Conservation (phyloP, 2,113 vertebrate genomes). For the Pachypanchax playfairii region DNA sequence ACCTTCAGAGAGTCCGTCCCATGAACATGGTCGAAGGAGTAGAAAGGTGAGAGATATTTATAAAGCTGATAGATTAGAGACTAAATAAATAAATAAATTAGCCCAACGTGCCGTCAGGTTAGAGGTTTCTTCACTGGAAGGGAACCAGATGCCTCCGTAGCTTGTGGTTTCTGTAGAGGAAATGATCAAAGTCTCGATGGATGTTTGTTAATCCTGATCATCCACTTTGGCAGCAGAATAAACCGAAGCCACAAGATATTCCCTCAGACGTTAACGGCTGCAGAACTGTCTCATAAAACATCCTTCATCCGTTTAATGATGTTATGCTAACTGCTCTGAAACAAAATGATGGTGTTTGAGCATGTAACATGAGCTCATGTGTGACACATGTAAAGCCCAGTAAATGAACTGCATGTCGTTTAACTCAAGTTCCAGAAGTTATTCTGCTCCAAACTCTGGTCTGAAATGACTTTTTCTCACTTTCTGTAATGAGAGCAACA, state of each 20-base stretch:
- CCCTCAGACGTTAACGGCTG: slow-evolving; percentile 17
- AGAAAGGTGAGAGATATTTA: slow-evolving; percentile 33
- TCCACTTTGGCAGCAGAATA: slow-evolving; percentile 12
- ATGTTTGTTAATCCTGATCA: slow-evolving; percentile 8
- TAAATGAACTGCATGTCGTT: slow-evolving; percentile 18
- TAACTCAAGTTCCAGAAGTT: slow-evolving; percentile 15
- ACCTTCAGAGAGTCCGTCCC: slow-evolving; percentile 37
- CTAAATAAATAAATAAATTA: too few relatives aligned
- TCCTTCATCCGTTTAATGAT: slow-evolving; percentile 22
- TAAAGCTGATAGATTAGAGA: too few relatives aligned
- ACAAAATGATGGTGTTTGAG: slow-evolving; percentile 32
- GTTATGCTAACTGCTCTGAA: slow-evolving; percentile 26
- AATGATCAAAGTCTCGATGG: slow-evolving; percentile 10
- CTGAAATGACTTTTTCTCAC: slow-evolving; percentile 31
- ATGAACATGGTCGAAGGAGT: slow-evolving; percentile 40
- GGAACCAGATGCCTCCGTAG: slow-evolving; percentile 3
- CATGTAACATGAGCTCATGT: slow-evolving; percentile 14
- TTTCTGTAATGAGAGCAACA: slow-evolving; percentile 43
- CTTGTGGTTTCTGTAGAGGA: slow-evolving; percentile 11
- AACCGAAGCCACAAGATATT: slow-evolving; percentile 13
- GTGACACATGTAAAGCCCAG: slow-evolving; percentile 18
- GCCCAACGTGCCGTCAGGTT: slow-evolving; percentile 3
- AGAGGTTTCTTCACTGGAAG: not conserved
- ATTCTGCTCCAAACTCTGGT: slow-evolving; percentile 12
- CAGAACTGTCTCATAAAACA: slow-evolving; percentile 13